Base-by-base conservation (phyloP, 2,797 vertebrate species). In the Melanotaenia parkinsoni region DNA sequence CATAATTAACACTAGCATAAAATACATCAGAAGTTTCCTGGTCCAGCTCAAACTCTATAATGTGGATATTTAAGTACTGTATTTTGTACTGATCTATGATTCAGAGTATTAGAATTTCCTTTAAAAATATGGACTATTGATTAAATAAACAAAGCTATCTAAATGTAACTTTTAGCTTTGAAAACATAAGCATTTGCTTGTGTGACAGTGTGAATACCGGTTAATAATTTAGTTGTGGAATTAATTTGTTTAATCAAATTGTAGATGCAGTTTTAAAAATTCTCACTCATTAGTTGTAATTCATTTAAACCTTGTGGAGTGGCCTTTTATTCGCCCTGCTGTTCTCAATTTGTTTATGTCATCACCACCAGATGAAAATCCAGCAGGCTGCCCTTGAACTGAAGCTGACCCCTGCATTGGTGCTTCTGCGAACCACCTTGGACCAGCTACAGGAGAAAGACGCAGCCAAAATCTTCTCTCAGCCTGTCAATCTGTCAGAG, bases 371-470 rank as follows among this genome's bases (percentile, higher is more conserved):
- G 98, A 94, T 99, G 79, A 99, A 98, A 89, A 86, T 99, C 62
- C 97, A 98, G 80, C 97, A 99, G 91, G 96, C 97, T 67, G 94
- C 96, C 56, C 93, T 98, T 89, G 98, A 99, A 86, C 83, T 99
- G 37, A 96, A 96, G 88, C 91, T 99, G 75, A 98, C 96, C 32
- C 98, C 98, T 0, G 96, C 97, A 2, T 94, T 96, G 2, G 93
- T 98, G 10, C 93, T 99, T 43, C 91, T 99, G 12, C 96, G 96
- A 76, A 95, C 96, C 26, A 98, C 97, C 0, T 89, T 99, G 88
- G 96, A 99, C 80, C 95, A 98, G 84, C 95, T 99, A 70, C 97
- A 99, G 84, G 97, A 99, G 86, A 99, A 98, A 84, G 98, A 99
- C 78, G 91, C 95, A 0, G 95, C 96, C 18, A 95, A 97, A 79